phyloP scores from a whole-genome alignment of 2,113 vertebrate species.

The Nannospalax galili region DNA sequence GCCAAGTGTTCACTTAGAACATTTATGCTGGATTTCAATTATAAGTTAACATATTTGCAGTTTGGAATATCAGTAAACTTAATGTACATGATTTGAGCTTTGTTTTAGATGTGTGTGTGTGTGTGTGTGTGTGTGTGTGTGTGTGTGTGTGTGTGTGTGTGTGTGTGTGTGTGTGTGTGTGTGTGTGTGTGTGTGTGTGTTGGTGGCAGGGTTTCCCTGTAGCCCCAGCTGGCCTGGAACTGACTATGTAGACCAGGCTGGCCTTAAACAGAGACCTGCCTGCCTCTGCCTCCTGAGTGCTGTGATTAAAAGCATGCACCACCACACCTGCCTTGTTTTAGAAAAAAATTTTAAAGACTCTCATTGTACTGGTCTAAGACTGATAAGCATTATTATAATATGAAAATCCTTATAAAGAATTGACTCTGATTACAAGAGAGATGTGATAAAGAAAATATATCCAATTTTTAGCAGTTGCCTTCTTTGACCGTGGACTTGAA shows the following conservation, averaged over 20 bases:
- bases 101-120: too few relatives aligned
- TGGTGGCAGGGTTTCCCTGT: too few relatives aligned
- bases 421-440: conserved; percentile 44
- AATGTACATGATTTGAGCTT: conserved; percentile 6
- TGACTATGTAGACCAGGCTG: too few relatives aligned
- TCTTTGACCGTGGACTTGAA: conserved; percentile 13
- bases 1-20: conserved; percentile 14
- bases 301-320: too few relatives aligned
- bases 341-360: not conserved
- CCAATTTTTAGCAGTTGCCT: conserved; percentile 49
- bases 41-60: conserved; percentile 10
- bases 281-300: too few relatives aligned
- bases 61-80: conserved; percentile 4
- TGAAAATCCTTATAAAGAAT: conserved; percentile 50
- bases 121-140: too few relatives aligned
- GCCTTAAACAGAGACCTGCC: too few relatives aligned
- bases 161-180: too few relatives aligned
- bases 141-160: too few relatives aligned
- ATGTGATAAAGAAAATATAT: conserved; percentile 34
- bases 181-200: too few relatives aligned
- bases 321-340: too few relatives aligned
- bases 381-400: not conserved
- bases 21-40: conserved; percentile 32
- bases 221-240: too few relatives aligned
- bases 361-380: conserved; percentile 11